A percentile compares a stretch with the other conserved stretches of the same genome.
Evolutionary conservation across 2,797 vertebrate species (phyloP).

Genomic region (Epinephelus malabaricus): DNA sequence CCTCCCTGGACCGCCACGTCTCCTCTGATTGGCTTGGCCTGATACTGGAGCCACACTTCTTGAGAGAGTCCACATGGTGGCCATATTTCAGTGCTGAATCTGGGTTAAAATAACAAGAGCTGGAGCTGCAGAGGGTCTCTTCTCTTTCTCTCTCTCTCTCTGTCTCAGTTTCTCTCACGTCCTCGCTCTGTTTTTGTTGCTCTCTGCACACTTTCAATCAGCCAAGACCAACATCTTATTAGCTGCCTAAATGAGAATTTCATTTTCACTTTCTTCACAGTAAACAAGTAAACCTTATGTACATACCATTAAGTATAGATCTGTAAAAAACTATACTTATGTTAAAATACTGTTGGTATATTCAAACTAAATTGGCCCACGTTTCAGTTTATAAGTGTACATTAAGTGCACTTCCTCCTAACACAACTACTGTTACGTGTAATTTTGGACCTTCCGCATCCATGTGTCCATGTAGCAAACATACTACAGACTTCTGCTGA

Average conservation of each 20-base stretch:
- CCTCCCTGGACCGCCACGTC: conserved; percentile 37
- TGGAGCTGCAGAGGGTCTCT: conserved; percentile 51
- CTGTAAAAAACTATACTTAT: not conserved
- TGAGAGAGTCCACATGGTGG: conserved; percentile 81
- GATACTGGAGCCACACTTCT: conserved; percentile 66
- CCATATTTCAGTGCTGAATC: conserved; percentile 80
- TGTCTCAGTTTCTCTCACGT: conserved; percentile 65
- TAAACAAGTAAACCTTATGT: not conserved
- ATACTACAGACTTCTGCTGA: too few relatives aligned
- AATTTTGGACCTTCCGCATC: too few relatives aligned
- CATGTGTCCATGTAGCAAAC: too few relatives aligned
- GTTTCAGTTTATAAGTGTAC: not conserved
- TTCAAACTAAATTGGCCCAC: not conserved
- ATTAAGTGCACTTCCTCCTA: not conserved
- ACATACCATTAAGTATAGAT: not conserved
- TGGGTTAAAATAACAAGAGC: conserved; percentile 84
- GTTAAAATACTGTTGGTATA: not conserved
- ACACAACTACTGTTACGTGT: not conserved
- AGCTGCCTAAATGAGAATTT: conserved; percentile 28
- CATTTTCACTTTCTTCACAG: conserved; percentile 30
- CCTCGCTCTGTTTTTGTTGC: conserved; percentile 43
- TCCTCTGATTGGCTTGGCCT: conserved; percentile 68
- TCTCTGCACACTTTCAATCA: conserved; percentile 52
- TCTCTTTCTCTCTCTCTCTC: conserved; percentile 29
- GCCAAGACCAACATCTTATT: conserved; percentile 44